Base-by-base conservation (phyloP, 2,888 invertebrate species). In the Pemphredon lugubris region DNA sequence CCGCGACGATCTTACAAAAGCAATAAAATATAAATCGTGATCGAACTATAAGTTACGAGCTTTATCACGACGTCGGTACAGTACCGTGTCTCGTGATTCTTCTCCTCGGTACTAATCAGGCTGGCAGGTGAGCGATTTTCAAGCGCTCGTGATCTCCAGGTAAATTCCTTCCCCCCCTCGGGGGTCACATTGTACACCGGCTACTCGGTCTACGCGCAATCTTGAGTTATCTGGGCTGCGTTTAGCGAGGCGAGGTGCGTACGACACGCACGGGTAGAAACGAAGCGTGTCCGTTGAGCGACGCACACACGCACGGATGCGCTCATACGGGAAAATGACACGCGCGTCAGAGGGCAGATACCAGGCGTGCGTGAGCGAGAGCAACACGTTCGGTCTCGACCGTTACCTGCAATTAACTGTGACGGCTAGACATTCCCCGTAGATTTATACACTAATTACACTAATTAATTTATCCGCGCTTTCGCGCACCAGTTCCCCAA, bases 371-470 rank as follows among this genome's bases (percentile, higher is more conserved):
- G 16, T 11, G 34, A 16, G n/a, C n/a, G 0, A 16, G 16, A 16
- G 14, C 18, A 16, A 30, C 30, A n/a, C 39, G 51, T 40, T 58
- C 65, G 55, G 42, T 65, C 45, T 65, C 40, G 47, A 37, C 39
- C 55, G 11, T 57, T 61, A 37, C n/a, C 14, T 7, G 16, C 34
- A 64, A 67, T 67, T 64, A 70, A 73, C 50, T 66, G 44, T 48
- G 75, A 73, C 75, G 53, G 55, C 23, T 39, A 23, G 21, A 30
- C 63, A 51, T 58, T 64, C 61, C 42, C 18, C 55, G 71, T 69
- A 71, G 79, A 84, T 84, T 83, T 80, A 84, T 83, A 45, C 77
- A 79, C 77, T 80, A 82, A 83, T 83, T 83, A 81, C 75, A 75
- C 66, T 81, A 82, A 83, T 82, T 83, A 82, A 82, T 84, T 81